A percentile compares a stretch with the other conserved stretches of the same genome.
These are phyloP conservation scores for Scotopteryx bipunctaria DNA, from an alignment of 2,888 invertebrate species.

Conservation along the genomic window DNA sequence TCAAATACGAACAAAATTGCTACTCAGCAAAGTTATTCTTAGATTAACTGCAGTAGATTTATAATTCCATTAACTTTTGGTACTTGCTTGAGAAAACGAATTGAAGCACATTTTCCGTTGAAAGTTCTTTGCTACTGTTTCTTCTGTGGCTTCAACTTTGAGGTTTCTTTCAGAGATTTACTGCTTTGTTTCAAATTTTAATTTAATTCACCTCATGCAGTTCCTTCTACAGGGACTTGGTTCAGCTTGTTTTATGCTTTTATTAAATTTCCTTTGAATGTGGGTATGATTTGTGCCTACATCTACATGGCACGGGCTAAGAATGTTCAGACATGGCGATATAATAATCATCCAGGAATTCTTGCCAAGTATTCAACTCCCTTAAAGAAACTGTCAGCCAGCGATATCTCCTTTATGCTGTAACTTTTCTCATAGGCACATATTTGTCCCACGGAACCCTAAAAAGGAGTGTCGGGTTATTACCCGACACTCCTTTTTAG, in stretches of 20 bases:
- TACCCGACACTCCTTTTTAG: no score
- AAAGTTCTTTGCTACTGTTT: conserved; percentile 26
- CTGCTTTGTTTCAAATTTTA: conserved; percentile 46
- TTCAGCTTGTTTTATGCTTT: conserved; percentile 31
- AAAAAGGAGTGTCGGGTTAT: no score
- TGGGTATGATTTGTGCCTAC: conserved; percentile 23
- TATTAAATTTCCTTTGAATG: conserved; percentile 35
- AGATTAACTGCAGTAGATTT: conserved; percentile 38
- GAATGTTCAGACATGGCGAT: conserved; percentile 11
- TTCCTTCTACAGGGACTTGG: conserved; percentile 41
- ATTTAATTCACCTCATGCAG: conserved; percentile 47
- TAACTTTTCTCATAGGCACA: no score
- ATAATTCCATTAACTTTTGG: conserved; percentile 39
- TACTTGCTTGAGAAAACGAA: conserved; percentile 35
- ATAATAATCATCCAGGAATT: no score
- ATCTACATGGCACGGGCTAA: neutral
- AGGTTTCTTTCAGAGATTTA: conserved; percentile 32
- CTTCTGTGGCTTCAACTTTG: conserved; percentile 22
- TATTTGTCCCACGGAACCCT: no score
- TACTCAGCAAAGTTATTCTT: conserved; percentile 33
- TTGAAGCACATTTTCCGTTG: conserved; percentile 36
- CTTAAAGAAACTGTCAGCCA: no score
- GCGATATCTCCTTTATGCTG: no score
- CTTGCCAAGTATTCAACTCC: neutral
- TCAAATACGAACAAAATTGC: conserved; percentile 24